phyloP scores from a whole-genome alignment of 2,888 invertebrate species.

The Rhagonycha fulva region DNA sequence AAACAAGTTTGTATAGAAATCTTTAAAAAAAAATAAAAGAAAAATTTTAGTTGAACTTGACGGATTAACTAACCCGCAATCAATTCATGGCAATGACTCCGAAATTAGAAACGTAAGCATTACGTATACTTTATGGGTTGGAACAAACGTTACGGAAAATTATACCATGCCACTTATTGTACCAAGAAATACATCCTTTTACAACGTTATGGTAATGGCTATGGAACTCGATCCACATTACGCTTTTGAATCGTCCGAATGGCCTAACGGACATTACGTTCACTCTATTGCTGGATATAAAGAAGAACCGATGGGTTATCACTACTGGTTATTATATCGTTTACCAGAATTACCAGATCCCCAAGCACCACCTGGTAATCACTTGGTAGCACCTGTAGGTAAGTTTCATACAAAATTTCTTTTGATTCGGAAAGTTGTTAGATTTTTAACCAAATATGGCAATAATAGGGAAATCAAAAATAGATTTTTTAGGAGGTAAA shows the following conservation, averaged over 20 bases:
- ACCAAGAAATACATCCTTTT: conserved; percentile 70
- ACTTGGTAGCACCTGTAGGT: conserved; percentile 88
- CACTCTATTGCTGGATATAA: conserved; percentile 82
- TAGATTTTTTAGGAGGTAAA: too few species aligned
- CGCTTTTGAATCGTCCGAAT: conserved; percentile 72
- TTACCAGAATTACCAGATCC: conserved; percentile 81
- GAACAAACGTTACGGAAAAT: conserved; percentile 82
- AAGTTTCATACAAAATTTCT: conserved; percentile 48
- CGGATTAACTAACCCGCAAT: conserved; percentile 48
- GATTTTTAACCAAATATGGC: too few species aligned
- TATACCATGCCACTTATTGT: conserved; percentile 77
- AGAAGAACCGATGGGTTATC: conserved; percentile 83
- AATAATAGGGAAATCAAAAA: too few species aligned
- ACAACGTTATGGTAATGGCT: conserved; percentile 75
- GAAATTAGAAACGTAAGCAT: conserved; percentile 74
- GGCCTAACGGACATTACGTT: conserved; percentile 92
- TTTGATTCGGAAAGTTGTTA: too few species aligned
- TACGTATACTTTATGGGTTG: conserved; percentile 87
- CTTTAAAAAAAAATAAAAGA: conserved; percentile 1
- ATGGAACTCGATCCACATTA: conserved; percentile 75
- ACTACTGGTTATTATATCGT: conserved; percentile 88
- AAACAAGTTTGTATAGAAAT: conserved; percentile 22
- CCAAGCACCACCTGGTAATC: conserved; percentile 80
- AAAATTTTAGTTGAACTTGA: conserved; percentile 50
- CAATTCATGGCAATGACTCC: conserved; percentile 59